A percentile compares a stretch with the other conserved stretches of the same genome.
These are phyloP conservation scores for Chunga burmeisteri DNA, from an alignment of 2,113 vertebrate species.

Conservation along the genomic window DNA sequence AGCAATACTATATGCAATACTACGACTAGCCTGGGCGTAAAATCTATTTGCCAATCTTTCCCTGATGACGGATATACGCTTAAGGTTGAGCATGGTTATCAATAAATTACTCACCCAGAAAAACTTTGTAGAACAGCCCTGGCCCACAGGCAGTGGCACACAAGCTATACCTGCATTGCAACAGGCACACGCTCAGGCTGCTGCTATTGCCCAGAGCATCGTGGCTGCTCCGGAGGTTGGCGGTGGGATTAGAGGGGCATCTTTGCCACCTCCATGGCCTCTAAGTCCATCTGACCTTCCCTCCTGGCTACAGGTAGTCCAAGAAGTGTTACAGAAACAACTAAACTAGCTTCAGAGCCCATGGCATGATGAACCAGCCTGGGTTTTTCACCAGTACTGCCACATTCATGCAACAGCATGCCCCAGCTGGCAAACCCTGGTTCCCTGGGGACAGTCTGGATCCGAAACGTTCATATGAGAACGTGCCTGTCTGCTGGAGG, in stretches of 20 bases:
- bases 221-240: not conserved
- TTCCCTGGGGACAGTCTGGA: not conserved
- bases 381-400: not conserved
- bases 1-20: not conserved
- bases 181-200: not conserved
- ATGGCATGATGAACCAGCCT: fast-evolving
- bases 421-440: not conserved
- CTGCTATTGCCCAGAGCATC: not conserved
- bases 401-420: fast-evolving
- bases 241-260: not conserved
- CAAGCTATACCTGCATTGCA: not conserved
- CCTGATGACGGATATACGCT: not conserved
- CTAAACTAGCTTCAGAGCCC: fast-evolving
- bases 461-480: not conserved
- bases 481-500: fast-evolving
- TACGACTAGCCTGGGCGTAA: not conserved
- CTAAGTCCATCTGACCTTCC: not conserved
- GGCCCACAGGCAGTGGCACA: not conserved
- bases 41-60: not conserved
- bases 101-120: not conserved
- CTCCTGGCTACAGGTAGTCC: not conserved
- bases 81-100: not conserved
- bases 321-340: not conserved
- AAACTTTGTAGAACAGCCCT: not conserved
- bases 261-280: not conserved